phyloP scores from a whole-genome alignment of 2,888 invertebrate species.

The Ormia ochracea region DNA sequence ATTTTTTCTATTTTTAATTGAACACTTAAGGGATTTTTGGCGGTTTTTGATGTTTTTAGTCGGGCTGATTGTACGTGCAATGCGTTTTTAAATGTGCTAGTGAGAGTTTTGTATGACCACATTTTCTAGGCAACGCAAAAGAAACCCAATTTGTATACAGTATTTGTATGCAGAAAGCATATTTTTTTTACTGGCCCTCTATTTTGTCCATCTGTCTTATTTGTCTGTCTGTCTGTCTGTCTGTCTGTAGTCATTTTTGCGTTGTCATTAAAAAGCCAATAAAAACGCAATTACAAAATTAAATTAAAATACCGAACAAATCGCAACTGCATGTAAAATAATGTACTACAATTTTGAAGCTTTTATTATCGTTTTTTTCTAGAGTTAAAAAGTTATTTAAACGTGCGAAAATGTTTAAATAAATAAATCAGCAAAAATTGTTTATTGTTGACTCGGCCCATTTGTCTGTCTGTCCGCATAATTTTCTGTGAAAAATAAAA shows the following conservation, averaged over 20 bases:
- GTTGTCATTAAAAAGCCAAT: neutral
- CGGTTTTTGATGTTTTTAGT: no score
- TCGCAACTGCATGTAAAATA: neutral
- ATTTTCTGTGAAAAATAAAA: neutral
- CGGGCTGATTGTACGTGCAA: no score
- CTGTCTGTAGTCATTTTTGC: neutral
- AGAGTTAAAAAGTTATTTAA: neutral
- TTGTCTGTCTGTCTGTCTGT: neutral
- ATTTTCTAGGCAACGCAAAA: no score
- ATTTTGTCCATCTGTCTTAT: neutral
- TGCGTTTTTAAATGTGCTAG: no score
- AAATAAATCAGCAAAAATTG: conserved; percentile 2
- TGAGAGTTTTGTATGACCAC: no score
- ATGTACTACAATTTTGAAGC: neutral
- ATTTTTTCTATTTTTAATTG: no score
- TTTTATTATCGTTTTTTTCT: no score
- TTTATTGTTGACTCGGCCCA: neutral
- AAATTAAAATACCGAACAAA: neutral
- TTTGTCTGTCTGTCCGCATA: neutral
- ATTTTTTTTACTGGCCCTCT: neutral
- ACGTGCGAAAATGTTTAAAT: conserved; percentile 42
- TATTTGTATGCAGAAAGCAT: neutral
- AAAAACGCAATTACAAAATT: conserved; percentile 1
- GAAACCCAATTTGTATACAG: no score
- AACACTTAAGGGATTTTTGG: no score